phyloP scores from a whole-genome alignment of 2,797 vertebrate genomes.

The Pseudochromis fuscus region DNA sequence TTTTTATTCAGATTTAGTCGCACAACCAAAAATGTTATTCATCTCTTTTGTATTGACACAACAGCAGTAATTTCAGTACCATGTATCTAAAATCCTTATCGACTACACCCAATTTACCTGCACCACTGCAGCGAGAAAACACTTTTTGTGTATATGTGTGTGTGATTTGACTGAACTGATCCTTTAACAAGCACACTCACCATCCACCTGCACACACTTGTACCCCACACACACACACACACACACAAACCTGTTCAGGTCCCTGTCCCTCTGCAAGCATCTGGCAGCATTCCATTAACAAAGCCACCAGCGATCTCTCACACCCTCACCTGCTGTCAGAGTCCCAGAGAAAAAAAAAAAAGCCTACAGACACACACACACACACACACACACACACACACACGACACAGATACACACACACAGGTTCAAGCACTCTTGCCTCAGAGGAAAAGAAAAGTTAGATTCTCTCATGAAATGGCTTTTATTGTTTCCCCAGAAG shows the following conservation, averaged over 20 bases:
- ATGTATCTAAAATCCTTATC: constrained; percentile 1
- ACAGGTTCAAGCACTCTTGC: constrained; percentile 61
- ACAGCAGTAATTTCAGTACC: background rate
- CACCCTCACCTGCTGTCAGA: constrained; percentile 69
- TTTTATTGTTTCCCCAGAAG: constrained; percentile 81
- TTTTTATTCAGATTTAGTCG: no score
- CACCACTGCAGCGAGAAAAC: constrained; percentile 1
- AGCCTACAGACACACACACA: background rate
- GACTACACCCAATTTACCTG: background rate
- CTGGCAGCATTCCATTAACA: constrained; percentile 74
- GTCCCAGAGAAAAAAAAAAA: constrained; percentile 34
- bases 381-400: constrained; percentile 11
- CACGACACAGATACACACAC: constrained; percentile 17
- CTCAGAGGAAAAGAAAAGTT: constrained; percentile 77
- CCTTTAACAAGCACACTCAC: constrained; percentile 37
- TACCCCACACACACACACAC: constrained; percentile 21
- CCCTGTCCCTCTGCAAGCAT: constrained; percentile 53
- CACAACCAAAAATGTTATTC: background rate
- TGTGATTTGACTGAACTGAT: constrained; percentile 15
- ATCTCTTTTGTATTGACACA: background rate
- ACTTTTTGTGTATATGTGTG: background rate
- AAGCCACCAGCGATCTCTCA: constrained; percentile 59
- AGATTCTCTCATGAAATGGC: constrained; percentile 75
- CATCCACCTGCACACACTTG: constrained; percentile 46
- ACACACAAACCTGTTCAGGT: constrained; percentile 42